These are phyloP conservation scores for Spinibarbus caldwelli DNA, from an alignment of 2,797 vertebrate genomes.

Conservation along the genomic window DNA sequence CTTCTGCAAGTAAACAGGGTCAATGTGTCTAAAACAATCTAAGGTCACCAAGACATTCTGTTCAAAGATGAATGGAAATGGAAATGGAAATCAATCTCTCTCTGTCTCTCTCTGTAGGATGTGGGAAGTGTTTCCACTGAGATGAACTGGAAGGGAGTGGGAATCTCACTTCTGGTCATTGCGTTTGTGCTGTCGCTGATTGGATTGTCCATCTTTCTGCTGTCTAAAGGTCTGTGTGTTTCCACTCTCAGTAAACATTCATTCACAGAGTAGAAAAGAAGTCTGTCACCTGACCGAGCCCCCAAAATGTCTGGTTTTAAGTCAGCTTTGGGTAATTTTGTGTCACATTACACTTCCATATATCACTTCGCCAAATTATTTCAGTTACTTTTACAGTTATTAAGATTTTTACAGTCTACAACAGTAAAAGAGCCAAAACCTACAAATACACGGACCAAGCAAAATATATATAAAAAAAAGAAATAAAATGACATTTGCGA, in stretches of 20 bases:
- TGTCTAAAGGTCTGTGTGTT: slow-evolving; percentile 72
- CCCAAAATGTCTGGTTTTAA: neutral
- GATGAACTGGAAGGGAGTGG: slow-evolving; percentile 81
- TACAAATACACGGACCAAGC: neutral
- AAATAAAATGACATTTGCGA: neutral
- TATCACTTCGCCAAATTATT: neutral
- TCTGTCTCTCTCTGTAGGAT: slow-evolving; percentile 64
- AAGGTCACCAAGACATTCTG: neutral
- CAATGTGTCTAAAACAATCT: neutral
- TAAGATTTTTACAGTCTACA: neutral
- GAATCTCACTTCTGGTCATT: slow-evolving; percentile 79
- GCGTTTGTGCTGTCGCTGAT: slow-evolving; percentile 74
- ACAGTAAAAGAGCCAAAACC: neutral
- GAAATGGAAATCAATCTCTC: too few species aligned
- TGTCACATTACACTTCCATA: neutral
- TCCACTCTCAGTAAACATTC: neutral
- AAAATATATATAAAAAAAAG: neutral
- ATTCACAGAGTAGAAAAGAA: neutral
- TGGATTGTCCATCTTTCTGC: slow-evolving; percentile 75
- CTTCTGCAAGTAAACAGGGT: neutral
- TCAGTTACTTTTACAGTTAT: neutral
- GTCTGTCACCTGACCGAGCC: neutral
- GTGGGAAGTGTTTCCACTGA: slow-evolving; percentile 67
- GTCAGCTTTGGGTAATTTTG: neutral
- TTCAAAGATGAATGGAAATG: neutral